Percentiles rank a stretch among this genome's conserved stretches.
Evolutionary conservation across 2,888 invertebrate species (phyloP).

Genomic region (Leucozona laternaria): DNA sequence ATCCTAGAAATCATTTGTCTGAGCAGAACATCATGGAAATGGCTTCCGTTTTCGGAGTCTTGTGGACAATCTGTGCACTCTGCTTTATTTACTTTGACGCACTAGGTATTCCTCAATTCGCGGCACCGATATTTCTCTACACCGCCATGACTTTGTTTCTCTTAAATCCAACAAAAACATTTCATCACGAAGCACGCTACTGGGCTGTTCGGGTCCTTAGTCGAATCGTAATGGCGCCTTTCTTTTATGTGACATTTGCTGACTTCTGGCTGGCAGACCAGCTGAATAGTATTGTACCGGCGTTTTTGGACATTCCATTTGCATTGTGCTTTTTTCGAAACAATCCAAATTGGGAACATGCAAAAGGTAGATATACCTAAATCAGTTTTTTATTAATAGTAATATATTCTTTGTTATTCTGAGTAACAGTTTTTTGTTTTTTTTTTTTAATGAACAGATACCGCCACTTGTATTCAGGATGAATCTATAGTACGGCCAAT

Average conservation of each 20-base stretch:
- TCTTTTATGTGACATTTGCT: slow-evolving; percentile 91
- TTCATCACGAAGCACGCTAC: slow-evolving; percentile 90
- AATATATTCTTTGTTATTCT: neutral
- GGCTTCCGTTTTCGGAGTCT: slow-evolving; percentile 90
- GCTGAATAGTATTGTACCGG: slow-evolving; percentile 90
- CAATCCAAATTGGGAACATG: slow-evolving; percentile 86
- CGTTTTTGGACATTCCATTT: slow-evolving; percentile 91
- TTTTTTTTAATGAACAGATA: slow-evolving; percentile 81
- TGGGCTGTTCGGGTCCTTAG: slow-evolving; percentile 87
- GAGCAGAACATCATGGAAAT: slow-evolving; percentile 92
- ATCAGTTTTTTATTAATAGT: neutral
- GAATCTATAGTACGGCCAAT: slow-evolving; percentile 86
- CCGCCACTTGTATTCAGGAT: slow-evolving; percentile 84
- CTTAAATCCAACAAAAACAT: slow-evolving; percentile 90
- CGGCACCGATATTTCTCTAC: slow-evolving; percentile 89
- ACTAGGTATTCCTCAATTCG: slow-evolving; percentile 90
- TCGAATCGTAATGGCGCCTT: slow-evolving; percentile 89
- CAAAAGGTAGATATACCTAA: slow-evolving; percentile 79
- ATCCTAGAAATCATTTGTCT: slow-evolving; percentile 90
- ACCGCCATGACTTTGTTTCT: slow-evolving; percentile 88
- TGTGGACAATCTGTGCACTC: slow-evolving; percentile 88
- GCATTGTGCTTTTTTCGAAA: slow-evolving; percentile 90
- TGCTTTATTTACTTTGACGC: slow-evolving; percentile 88
- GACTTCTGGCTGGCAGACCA: slow-evolving; percentile 95
- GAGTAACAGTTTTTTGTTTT: neutral